phyloP scores from a whole-genome alignment of 2,113 vertebrate genomes.

The Barbus barbus region DNA sequence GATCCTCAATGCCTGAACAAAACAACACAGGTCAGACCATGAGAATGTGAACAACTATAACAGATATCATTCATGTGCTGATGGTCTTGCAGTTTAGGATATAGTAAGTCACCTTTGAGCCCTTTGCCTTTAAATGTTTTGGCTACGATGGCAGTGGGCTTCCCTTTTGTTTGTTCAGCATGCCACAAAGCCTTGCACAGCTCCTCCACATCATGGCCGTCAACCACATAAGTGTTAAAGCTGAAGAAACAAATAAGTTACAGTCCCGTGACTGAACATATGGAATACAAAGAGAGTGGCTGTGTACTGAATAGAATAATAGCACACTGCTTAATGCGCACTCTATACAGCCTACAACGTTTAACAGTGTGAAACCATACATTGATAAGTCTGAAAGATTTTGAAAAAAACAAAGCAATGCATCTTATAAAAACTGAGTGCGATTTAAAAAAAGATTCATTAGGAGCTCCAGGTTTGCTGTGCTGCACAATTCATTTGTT shows the following conservation, averaged over 20 bases:
- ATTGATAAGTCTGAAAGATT: neutral
- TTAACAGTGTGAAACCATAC: neutral
- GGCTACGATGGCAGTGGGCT: conserved; percentile 85
- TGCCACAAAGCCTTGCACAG: conserved; percentile 82
- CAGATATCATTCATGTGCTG: neutral
- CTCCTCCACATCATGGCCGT: conserved; percentile 83
- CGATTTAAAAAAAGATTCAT: too few species aligned
- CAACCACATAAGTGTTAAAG: conserved; percentile 86
- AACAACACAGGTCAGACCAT: neutral
- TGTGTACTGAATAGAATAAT: neutral
- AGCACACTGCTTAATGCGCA: neutral
- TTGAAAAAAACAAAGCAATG: neutral
- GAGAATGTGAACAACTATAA: neutral
- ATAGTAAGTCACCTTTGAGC: conserved; percentile 74
- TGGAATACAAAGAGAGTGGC: neutral
- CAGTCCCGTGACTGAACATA: neutral
- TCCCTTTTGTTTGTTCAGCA: conserved; percentile 78
- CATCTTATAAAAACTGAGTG: neutral
- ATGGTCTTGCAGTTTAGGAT: neutral
- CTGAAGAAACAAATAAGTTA: conserved; percentile 60
- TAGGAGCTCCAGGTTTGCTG: too few species aligned
- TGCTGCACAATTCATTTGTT: neutral
- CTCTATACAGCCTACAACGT: neutral
- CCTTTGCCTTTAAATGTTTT: conserved; percentile 87
- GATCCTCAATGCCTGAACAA: conserved; percentile 78